Base-by-base conservation (phyloP, 2,888 invertebrate species). In the Aquatica leii region DNA sequence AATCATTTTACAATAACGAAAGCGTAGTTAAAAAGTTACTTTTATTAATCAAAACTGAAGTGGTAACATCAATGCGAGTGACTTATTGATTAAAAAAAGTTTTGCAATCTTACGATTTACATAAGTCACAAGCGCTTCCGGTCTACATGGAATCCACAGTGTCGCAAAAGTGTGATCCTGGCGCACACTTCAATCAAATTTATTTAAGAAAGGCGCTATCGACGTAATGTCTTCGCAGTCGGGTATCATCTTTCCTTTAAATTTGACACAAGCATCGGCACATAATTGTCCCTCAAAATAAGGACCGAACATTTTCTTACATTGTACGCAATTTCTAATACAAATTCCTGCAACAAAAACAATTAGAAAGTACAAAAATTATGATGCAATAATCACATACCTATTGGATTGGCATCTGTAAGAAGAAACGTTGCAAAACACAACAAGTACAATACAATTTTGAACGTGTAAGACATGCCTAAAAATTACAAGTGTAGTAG, bases 271-370 rank as follows among this genome's bases (percentile, higher is more conserved):
- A 69, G 91, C 88, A 73, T 94, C 92, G 0, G 93, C 94, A 79
- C 95, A 95, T 0, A 91, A 86, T 51, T 92, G 90, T 0, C 94
- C 94, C 75, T 94, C 91, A 82, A 95, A 95, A 83, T 92, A 94
- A 0, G 88, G 87, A 0, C 93, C 94, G 69, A 92, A 90, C 90
- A 94, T 93, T 80, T 92, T 92, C 82, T 93, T 93, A 82, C 94
- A 95, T 76, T 93, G 94, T 0, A 93, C 94, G 78, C 95, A 95
- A 82, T 95, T 95, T 72, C 93, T 88, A 63, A 93, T 88, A 81
- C 93, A 93, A 54, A 90, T 85, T 69, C 90, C 91, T 80, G 63
- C 46, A 77, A 76, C 51, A 35, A 55, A 53, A 35, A 18, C 2
- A 6, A 8, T 54, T 41, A 34, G 17, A 52, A 31, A 18, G 14